Evolutionary conservation across 2,888 invertebrate genomes (phyloP).

Genomic region (Agriopis aurantiaria): DNA sequence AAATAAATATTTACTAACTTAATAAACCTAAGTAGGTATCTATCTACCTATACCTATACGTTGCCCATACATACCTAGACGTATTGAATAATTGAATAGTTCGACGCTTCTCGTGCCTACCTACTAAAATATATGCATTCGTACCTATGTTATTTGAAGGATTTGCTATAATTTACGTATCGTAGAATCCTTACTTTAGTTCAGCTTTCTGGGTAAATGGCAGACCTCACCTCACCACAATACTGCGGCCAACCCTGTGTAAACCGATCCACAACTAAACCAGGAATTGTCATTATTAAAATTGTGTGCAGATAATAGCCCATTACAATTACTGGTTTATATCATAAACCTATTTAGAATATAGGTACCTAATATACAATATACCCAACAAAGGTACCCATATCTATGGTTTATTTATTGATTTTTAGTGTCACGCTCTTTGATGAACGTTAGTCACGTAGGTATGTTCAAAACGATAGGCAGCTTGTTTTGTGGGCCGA

Average conservation of each 20-base stretch:
- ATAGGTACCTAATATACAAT: no score
- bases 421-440: constrained; percentile 22
- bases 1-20: no score
- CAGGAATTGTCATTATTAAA: constrained; percentile 12
- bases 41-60: no score
- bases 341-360: neutral
- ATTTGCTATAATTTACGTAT: no score
- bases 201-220: neutral
- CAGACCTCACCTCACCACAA: neutral
- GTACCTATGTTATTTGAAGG: no score
- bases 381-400: no score
- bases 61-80: no score
- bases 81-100: no score
- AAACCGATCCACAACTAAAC: constrained; percentile 6
- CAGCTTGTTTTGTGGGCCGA: no score
- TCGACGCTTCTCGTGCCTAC: no score
- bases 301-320: constrained; percentile 40
- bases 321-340: neutral
- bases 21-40: no score
- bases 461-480: neutral
- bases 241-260: constrained; percentile 16
- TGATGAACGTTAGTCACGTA: neutral
- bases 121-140: no score
- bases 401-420: constrained; percentile 11
- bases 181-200: neutral